A percentile compares a stretch with the other conserved stretches of the same genome.
phyloP scores from a whole-genome alignment of 2,113 vertebrate genomes.

The Gnathonemus longibarbis region DNA sequence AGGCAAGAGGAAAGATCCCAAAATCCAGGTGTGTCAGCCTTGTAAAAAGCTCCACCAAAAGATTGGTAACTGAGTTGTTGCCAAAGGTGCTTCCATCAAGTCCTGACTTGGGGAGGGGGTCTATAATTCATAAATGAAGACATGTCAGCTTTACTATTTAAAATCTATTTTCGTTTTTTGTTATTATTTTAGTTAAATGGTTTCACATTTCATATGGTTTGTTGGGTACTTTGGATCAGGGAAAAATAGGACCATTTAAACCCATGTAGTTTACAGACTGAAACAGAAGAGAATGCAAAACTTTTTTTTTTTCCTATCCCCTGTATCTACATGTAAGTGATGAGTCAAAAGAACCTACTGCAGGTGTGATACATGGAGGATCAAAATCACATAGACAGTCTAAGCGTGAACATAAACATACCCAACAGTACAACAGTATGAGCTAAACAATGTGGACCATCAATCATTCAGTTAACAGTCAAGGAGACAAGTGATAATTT shows the following conservation, averaged over 20 bases:
- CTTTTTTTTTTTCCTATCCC: background rate
- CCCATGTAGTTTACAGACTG: background rate
- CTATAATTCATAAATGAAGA: background rate
- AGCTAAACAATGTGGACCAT: background rate
- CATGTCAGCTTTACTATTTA: background rate
- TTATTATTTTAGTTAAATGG: background rate
- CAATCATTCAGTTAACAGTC: background rate
- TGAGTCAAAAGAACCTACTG: background rate
- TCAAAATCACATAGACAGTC: background rate
- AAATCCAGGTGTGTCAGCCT: background rate
- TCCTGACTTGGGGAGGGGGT: background rate
- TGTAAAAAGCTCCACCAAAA: background rate
- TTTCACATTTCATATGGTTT: background rate
- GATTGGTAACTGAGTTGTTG: background rate
- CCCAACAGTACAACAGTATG: background rate
- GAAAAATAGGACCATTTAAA: background rate
- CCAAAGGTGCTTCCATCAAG: background rate
- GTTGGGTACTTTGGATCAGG: background rate
- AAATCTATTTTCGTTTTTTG: background rate
- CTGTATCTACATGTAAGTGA: background rate
- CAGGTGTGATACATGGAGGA: background rate
- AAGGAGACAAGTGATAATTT: background rate
- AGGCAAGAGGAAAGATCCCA: background rate
- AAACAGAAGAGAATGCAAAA: background rate
- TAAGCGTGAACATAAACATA: background rate